Conservation (phyloP, 2,113 vertebrate species). For the Prionailurus bengalensis region DNA sequence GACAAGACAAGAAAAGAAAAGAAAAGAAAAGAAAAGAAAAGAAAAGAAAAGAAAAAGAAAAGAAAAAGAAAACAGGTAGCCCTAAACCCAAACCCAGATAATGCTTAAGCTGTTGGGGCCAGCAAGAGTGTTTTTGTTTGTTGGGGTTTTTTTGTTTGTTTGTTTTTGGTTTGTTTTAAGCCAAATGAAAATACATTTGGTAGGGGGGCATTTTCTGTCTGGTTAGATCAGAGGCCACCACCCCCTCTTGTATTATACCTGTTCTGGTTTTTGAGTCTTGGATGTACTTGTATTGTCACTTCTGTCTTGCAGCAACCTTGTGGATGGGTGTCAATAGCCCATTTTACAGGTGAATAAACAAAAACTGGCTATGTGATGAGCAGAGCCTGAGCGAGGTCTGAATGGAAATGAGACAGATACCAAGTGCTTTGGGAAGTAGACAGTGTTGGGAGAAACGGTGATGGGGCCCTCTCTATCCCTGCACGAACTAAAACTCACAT, state of each 20-base stretch:
- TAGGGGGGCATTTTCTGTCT: background rate
- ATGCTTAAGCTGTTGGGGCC: background rate
- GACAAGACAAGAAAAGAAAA: no score
- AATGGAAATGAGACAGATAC: background rate
- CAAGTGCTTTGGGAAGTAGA: background rate
- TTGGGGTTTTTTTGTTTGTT: background rate
- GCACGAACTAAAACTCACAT: slow-evolving; percentile 44
- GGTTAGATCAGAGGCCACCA: background rate
- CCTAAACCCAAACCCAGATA: background rate
- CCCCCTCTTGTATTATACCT: no score
- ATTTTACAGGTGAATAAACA: background rate
- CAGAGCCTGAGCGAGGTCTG: background rate
- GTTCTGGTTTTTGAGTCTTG: background rate
- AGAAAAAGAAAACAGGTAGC: background rate
- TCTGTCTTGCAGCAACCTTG: background rate
- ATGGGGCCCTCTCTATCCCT: background rate
- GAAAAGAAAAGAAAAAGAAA: no score
- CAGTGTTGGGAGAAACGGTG: accelerated
- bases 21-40: no score
- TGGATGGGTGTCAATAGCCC: background rate
- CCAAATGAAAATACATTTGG: background rate
- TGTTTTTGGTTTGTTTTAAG: background rate
- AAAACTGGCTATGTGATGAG: background rate
- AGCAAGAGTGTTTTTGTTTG: background rate
- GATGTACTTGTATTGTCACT: background rate